phyloP scores from a whole-genome alignment of 1,140 invertebrate species.

The Anastatus disparis region DNA sequence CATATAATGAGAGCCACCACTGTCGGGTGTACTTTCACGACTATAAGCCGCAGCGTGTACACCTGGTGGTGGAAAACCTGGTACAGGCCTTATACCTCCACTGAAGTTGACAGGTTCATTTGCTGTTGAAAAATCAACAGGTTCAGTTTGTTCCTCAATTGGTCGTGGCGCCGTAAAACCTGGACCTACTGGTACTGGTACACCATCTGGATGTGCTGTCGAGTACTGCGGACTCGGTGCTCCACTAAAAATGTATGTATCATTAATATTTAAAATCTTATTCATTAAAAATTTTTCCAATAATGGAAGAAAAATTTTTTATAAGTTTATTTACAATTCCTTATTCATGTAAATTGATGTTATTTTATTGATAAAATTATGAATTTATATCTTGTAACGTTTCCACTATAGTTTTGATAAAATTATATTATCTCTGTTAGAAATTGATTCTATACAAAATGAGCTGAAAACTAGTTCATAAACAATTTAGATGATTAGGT shows the following conservation, averaged over 20 bases:
- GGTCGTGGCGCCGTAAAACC: slow-evolving; percentile 64
- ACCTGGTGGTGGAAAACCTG: slow-evolving; percentile 65
- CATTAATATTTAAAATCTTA: too few relatives aligned
- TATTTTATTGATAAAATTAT: neutral
- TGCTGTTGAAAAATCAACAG: slow-evolving; percentile 75
- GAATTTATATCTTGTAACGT: too few relatives aligned
- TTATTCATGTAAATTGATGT: neutral
- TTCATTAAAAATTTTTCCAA: too few relatives aligned
- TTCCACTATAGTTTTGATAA: too few relatives aligned
- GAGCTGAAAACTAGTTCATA: too few relatives aligned
- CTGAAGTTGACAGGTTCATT: slow-evolving; percentile 75
- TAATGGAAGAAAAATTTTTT: neutral
- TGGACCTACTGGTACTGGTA: slow-evolving; percentile 63
- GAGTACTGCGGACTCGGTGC: slow-evolving; percentile 73
- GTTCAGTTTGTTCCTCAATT: slow-evolving; percentile 75
- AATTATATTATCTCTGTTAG: too few relatives aligned
- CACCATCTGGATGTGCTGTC: slow-evolving; percentile 64
- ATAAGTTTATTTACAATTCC: neutral
- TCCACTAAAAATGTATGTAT: too few relatives aligned
- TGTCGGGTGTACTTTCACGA: slow-evolving; percentile 85
- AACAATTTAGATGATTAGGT: too few relatives aligned
- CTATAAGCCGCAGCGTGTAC: slow-evolving; percentile 75
- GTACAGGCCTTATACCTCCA: slow-evolving; percentile 67
- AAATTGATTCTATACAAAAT: too few relatives aligned
- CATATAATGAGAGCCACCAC: slow-evolving; percentile 84